Percentiles rank a stretch among this genome's conserved stretches.
These are phyloP conservation scores for Madoqua kirkii DNA, from an alignment of 2,113 vertebrate genomes.

Conservation along the genomic window DNA sequence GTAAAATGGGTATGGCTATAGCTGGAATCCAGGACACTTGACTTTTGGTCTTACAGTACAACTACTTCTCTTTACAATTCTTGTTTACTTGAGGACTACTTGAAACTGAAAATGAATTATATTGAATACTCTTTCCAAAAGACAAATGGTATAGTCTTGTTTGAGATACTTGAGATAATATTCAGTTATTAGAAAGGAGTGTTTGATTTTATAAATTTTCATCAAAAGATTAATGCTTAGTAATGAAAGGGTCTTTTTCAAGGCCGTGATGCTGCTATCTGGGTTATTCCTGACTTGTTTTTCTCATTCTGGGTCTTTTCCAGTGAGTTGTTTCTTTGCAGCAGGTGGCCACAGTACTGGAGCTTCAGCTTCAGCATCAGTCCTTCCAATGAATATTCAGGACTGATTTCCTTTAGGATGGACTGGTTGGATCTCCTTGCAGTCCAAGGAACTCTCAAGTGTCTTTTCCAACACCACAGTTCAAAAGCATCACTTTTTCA, in stretches of 20 bases:
- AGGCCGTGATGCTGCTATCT: background rate
- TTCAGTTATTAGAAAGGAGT: conserved; percentile 11
- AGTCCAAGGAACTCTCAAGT: background rate
- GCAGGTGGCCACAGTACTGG: background rate
- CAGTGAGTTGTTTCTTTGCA: background rate
- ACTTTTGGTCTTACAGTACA: background rate
- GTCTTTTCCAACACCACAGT: background rate
- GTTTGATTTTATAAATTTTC: conserved; percentile 33
- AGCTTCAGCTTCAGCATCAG: background rate
- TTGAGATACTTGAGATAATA: background rate
- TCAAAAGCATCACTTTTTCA: background rate
- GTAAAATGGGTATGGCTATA: background rate
- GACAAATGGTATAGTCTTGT: background rate
- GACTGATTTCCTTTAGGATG: background rate
- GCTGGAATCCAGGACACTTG: background rate
- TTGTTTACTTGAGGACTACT: background rate
- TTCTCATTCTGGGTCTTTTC: background rate
- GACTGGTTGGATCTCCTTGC: background rate
- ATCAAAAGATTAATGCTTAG: background rate
- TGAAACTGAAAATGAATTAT: background rate
- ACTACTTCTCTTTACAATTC: background rate
- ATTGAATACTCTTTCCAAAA: conserved; percentile 7
- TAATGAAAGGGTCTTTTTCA: background rate
- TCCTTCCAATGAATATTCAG: background rate
- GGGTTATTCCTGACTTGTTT: background rate